phyloP scores from a whole-genome alignment of 2,888 invertebrate species.

The Polyommatus iphigenia region DNA sequence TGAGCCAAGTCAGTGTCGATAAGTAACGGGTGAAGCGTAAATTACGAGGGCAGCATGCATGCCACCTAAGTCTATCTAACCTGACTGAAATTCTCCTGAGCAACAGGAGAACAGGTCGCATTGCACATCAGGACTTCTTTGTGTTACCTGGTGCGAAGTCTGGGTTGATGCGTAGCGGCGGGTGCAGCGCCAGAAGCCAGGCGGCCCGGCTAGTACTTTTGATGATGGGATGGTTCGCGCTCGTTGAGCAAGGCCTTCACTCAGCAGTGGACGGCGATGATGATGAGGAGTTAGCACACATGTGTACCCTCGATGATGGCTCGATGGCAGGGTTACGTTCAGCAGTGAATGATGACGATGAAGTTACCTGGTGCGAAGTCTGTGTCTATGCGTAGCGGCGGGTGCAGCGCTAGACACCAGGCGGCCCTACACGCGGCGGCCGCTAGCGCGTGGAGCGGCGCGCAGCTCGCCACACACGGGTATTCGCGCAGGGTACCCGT shows the following conservation, averaged over 20 bases:
- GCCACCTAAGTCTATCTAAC: too few species aligned
- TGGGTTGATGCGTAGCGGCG: slow-evolving; percentile 83
- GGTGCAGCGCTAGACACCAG: slow-evolving; percentile 91
- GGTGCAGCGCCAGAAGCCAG: slow-evolving; percentile 91
- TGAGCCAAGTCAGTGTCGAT: too few species aligned
- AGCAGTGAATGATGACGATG: neutral
- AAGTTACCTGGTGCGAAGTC: slow-evolving; percentile 83
- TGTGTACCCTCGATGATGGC: too few species aligned
- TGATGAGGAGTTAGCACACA: too few species aligned
- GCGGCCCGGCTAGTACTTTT: slow-evolving; percentile 96
- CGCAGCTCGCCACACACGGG: slow-evolving; percentile 90
- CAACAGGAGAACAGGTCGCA: too few species aligned
- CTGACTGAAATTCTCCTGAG: too few species aligned
- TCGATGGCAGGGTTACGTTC: too few species aligned
- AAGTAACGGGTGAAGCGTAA: too few species aligned
- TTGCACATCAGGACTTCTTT: too few species aligned
- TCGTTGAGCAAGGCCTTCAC: too few species aligned
- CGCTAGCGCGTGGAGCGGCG: slow-evolving; percentile 88
- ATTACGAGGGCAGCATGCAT: too few species aligned
- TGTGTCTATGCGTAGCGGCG: slow-evolving; percentile 83
- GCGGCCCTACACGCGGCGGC: slow-evolving; percentile 91
- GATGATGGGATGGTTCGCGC: slow-evolving; percentile 49
- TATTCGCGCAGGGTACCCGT: slow-evolving; percentile 96
- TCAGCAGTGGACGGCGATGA: too few species aligned
- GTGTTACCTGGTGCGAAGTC: slow-evolving; percentile 83